Base-by-base conservation (phyloP, 1,140 invertebrate genomes). In the Leptinotarsa lineolata region DNA sequence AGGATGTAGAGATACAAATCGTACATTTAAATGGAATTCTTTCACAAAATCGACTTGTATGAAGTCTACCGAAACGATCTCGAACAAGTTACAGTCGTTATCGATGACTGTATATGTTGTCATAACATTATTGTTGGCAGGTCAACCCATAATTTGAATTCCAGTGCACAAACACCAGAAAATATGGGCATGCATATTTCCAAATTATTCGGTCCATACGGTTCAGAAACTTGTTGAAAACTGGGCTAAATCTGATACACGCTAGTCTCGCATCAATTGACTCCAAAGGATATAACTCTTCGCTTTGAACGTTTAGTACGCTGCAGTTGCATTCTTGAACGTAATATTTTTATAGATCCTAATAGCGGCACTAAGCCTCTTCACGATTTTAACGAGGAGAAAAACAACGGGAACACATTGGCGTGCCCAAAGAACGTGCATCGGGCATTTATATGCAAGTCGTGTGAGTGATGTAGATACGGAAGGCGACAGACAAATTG, bases 331-430 rank as follows among this genome's bases (percentile, higher is more conserved):
- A 54, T 54, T 54, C 48, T 54, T 54, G 48, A 16, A 18, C 48
- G 48, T 54, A 54, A 54, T 54, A 54, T 54, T 54, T 54, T 54
- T 54, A 54, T 54, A 54, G n/a, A 54, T 54, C 8, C 30, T 39
- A 16, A 54, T 54, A 54, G 48, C 48, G 48, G 48, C 48, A 54
- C 48, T 18, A 54, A 54, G 48, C 48, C n/a, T 54, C 48, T 54
- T 54, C n/a, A 54, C 48, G 15, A 54, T 54, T 54, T 54, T 18
- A 54, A 54, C 48, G 48, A 16, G n/a, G 48, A 54, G 48, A 18
- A 54, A 54, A 54, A 54, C 48, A 54, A 54, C 48, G 48, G 48
- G 16, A 54, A 18, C 48, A 54, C 48, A 54, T 54, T 54, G 48
- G 15, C 48, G 48, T 54, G 48, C 48, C 16, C 15, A 15, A n/a